Percentiles rank a stretch among this genome's conserved stretches.
phyloP scores from a whole-genome alignment of 1,140 invertebrate species.

The Aphelinus certus region DNA sequence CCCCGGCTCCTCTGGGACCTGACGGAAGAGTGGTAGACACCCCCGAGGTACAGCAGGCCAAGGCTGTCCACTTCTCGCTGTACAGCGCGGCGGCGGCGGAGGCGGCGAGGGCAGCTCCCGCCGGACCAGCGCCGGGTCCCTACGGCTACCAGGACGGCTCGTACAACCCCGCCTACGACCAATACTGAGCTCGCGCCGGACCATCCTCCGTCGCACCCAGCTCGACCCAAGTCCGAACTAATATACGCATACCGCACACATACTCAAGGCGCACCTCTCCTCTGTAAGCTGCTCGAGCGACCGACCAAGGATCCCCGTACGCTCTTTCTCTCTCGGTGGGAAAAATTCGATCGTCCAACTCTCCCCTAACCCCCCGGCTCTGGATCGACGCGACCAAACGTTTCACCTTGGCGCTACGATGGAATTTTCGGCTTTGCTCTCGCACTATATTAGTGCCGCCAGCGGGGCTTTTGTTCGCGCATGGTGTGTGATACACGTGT shows the following conservation, averaged over 20 bases:
- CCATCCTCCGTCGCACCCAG: neutral
- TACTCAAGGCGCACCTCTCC: neutral
- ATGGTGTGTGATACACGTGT: no score
- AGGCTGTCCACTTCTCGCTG: conserved; percentile 70
- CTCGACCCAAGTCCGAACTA: conserved; percentile 16
- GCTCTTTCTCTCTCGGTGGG: no score
- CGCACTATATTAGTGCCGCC: no score
- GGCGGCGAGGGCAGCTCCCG: conserved; percentile 61
- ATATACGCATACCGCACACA: conserved; percentile 2
- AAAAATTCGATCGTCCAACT: no score
- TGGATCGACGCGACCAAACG: no score
- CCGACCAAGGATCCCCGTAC: no score
- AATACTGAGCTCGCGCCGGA: conserved; percentile 23
- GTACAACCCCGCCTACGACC: conserved; percentile 32
- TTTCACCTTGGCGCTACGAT: no score
- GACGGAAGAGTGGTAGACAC: conserved; percentile 71
- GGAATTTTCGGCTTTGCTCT: no score
- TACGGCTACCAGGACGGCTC: conserved; percentile 43
- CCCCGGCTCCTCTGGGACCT: conserved; percentile 65
- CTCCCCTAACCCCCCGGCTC: no score
- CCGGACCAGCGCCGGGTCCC: conserved; percentile 45
- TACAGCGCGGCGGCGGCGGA: conserved; percentile 67
- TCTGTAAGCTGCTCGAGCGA: neutral
- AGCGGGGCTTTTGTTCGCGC: no score
- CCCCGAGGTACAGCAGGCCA: conserved; percentile 72